These are phyloP conservation scores for Spisula solida DNA, from an alignment of 2,888 invertebrate species.

Conservation along the genomic window DNA sequence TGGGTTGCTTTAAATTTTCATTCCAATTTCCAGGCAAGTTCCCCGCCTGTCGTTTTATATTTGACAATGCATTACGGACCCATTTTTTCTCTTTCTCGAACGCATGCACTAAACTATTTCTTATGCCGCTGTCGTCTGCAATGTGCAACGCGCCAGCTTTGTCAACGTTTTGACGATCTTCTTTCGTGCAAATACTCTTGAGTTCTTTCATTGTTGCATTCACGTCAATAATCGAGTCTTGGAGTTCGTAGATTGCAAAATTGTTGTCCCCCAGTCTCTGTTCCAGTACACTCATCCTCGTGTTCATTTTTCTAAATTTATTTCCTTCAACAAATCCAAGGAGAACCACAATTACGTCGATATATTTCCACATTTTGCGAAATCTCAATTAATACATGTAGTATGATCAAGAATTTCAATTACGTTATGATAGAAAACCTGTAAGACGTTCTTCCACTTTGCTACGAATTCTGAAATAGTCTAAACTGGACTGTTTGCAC, in stretches of 20 bases:
- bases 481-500: too few species aligned
- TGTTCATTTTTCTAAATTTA: neutral
- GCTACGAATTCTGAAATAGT: too few species aligned
- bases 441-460: too few species aligned
- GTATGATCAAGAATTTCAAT: too few species aligned
- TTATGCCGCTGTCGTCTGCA: neutral
- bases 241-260: neutral
- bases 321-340: neutral
- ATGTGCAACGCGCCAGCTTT: neutral
- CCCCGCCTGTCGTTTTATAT: neutral
- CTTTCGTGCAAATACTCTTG: neutral
- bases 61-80: neutral
- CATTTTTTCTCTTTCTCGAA: neutral
- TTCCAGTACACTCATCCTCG: neutral
- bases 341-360: too few species aligned
- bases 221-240: neutral
- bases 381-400: too few species aligned
- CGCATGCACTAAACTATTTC: neutral
- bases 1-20: neutral
- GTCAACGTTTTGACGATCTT: neutral
- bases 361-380: too few species aligned
- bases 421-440: too few species aligned
- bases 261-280: neutral
- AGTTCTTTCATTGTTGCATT: neutral
- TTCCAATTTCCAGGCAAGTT: neutral